These are phyloP conservation scores for Rafetus swinhoei DNA, from an alignment of 2,113 vertebrate genomes.

Conservation along the genomic window DNA sequence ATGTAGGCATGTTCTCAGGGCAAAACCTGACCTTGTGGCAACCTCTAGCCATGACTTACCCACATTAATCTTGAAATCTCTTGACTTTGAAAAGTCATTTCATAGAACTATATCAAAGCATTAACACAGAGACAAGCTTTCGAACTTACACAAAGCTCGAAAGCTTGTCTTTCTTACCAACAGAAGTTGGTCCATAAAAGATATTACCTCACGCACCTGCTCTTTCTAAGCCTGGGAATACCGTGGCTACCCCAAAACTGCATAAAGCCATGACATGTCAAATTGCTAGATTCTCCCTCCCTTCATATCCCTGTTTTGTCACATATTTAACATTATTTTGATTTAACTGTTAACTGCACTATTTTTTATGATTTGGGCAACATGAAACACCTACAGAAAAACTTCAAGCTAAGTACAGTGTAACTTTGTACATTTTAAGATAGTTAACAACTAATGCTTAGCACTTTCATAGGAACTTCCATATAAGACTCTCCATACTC, in stretches of 20 bases:
- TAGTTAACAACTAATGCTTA: neutral
- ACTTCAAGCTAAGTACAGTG: fast-evolving
- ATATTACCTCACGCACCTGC: neutral
- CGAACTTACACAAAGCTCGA: neutral
- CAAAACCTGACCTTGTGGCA: constrained; percentile 17
- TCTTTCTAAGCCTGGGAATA: neutral
- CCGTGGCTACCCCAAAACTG: neutral
- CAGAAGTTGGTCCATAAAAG: neutral
- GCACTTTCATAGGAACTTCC: fast-evolving
- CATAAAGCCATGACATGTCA: neutral
- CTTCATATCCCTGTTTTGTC: neutral
- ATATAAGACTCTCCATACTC: neutral
- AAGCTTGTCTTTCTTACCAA: neutral
- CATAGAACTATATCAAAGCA: neutral
- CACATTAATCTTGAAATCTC: constrained; percentile 24
- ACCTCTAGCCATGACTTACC: constrained; percentile 30
- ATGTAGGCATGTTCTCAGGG: fast-evolving
- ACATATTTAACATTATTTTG: fast-evolving
- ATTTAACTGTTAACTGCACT: fast-evolving
- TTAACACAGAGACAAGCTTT: neutral
- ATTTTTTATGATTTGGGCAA: neutral
- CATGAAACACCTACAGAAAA: fast-evolving
- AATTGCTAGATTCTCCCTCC: neutral
- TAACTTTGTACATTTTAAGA: neutral
- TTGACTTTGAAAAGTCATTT: constrained; percentile 16